Evolutionary conservation across 2,888 invertebrate genomes (phyloP).

Genomic region (Xestia c-nigrum): DNA sequence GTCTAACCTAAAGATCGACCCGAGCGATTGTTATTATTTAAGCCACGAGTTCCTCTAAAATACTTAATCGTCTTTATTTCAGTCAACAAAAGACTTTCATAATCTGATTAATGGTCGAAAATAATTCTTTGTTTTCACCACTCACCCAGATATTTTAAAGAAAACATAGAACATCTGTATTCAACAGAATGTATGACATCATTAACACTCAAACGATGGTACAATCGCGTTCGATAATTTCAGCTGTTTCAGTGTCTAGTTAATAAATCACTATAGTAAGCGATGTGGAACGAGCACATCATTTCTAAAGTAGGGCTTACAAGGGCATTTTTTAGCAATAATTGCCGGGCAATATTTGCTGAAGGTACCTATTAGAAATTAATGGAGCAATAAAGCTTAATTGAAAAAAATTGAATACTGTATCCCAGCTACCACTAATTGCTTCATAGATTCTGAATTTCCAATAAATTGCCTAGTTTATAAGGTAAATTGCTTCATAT

Average conservation of each 20-base stretch:
- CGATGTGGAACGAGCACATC: slow-evolving; percentile 66
- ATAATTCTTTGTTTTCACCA: slow-evolving; percentile 3
- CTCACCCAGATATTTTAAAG: slow-evolving; percentile 17
- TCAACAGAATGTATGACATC: slow-evolving; percentile 36
- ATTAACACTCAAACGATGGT: slow-evolving; percentile 35
- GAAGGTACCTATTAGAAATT: neutral
- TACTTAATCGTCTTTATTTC: neutral
- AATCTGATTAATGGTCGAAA: slow-evolving; percentile 17
- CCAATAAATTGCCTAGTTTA: neutral
- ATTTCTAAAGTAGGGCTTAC: slow-evolving; percentile 56
- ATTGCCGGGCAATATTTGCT: neutral
- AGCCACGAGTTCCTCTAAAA: too few species aligned
- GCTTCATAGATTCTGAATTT: neutral
- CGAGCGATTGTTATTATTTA: too few species aligned
- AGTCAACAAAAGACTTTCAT: slow-evolving; percentile 6
- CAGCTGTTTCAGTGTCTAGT: slow-evolving; percentile 46
- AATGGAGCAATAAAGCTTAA: neutral
- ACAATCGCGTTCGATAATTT: slow-evolving; percentile 44
- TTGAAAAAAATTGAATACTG: neutral
- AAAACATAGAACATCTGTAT: slow-evolving; percentile 32
- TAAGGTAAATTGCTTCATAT: neutral
- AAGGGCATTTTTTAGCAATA: neutral
- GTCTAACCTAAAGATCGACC: too few species aligned
- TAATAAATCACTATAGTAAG: slow-evolving; percentile 73
- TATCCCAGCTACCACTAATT: neutral